These are phyloP conservation scores for Watersipora subatra DNA, from an alignment of 1,140 invertebrate species.

Conservation along the genomic window DNA sequence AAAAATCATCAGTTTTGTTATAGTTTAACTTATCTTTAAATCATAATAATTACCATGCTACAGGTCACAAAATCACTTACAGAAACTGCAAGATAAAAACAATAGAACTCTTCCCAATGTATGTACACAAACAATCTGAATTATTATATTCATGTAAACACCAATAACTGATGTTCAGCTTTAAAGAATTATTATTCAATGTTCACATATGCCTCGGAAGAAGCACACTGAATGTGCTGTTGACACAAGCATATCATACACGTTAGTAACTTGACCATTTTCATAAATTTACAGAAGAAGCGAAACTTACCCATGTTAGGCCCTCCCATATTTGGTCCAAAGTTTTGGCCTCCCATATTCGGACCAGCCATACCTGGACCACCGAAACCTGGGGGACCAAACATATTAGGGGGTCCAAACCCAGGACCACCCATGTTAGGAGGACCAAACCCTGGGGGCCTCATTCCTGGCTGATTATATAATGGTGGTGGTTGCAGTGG, in stretches of 20 bases:
- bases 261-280: neutral
- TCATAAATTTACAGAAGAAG: neutral
- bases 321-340: neutral
- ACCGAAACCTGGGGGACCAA: neutral
- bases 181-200: too few relatives aligned
- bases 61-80: too few relatives aligned
- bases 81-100: neutral
- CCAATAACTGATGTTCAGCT: neutral
- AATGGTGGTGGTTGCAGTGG: neutral
- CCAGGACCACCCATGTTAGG: conserved; percentile 14
- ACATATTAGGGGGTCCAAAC: conserved; percentile 4
- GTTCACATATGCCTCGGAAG: neutral
- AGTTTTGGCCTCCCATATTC: neutral
- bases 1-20: too few relatives aligned
- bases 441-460: neutral
- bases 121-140: neutral
- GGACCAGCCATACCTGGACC: neutral
- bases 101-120: neutral
- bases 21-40: too few relatives aligned
- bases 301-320: neutral
- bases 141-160: neutral
- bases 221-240: neutral
- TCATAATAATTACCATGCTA: too few relatives aligned
- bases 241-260: neutral
- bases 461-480: neutral